Evolutionary conservation across 2,888 invertebrate species (phyloP).

Genomic region (Drosophila birchii): DNA sequence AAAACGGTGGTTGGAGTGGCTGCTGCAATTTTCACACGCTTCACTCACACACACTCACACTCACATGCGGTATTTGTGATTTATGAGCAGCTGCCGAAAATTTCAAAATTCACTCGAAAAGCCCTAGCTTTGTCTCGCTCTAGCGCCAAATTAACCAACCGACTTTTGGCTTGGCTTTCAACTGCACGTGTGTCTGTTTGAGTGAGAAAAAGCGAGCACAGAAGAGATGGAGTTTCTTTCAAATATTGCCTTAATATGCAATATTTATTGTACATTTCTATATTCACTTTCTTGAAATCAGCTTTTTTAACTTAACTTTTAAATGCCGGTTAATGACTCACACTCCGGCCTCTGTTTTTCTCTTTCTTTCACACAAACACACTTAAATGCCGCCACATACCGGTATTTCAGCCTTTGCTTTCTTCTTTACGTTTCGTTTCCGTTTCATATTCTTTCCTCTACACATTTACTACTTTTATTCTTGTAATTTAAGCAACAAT

Average conservation of each 20-base stretch:
- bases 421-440: conserved; percentile 48
- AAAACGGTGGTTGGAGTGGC: conserved; percentile 50
- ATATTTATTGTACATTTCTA: conserved; percentile 6
- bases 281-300: conserved; percentile 15
- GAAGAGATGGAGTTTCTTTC: not conserved
- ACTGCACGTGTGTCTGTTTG: not conserved
- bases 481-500: not conserved
- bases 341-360: conserved; percentile 49
- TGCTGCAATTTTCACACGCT: conserved; percentile 75
- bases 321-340: conserved; percentile 77
- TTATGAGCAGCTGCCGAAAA: conserved; percentile 47
- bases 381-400: conserved; percentile 49
- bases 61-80: conserved; percentile 22
- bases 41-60: conserved; percentile 30
- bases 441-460: conserved; percentile 5
- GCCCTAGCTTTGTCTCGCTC: conserved; percentile 17
- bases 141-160: conserved; percentile 57
- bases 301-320: conserved; percentile 24
- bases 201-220: not conserved
- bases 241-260: not conserved
- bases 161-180: conserved; percentile 48
- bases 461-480: not conserved
- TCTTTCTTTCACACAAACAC: conserved; percentile 17
- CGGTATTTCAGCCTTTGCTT: conserved; percentile 72
- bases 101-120: conserved; percentile 26